Percentiles rank a stretch among this genome's conserved stretches.
These are phyloP conservation scores for Cygnus atratus DNA, from an alignment of 2,113 vertebrate genomes.

Conservation along the genomic window DNA sequence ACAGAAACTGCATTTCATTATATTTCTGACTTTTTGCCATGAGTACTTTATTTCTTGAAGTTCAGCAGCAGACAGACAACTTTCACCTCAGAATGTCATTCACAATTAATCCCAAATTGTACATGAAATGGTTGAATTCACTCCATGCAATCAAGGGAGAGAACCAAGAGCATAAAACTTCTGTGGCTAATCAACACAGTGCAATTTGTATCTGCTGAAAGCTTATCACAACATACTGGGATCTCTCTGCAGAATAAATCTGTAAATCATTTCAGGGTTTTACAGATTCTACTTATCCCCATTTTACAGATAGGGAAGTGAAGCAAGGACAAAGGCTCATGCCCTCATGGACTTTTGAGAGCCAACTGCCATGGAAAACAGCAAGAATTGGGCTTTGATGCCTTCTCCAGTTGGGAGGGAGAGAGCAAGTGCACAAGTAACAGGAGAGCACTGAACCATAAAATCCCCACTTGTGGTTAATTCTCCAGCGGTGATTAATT, in stretches of 20 bases:
- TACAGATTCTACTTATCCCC: not conserved
- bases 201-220: slow-evolving; percentile 23
- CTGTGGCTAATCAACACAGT: slow-evolving; percentile 4
- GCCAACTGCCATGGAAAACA: not conserved
- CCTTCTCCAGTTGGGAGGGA: not conserved
- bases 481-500: slow-evolving; percentile 10
- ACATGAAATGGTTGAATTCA: slow-evolving; percentile 33
- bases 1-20: not conserved
- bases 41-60: not conserved
- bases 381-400: not conserved
- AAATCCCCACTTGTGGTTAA: slow-evolving; percentile 9
- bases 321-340: not conserved
- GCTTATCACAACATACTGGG: not conserved
- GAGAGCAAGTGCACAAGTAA: not conserved
- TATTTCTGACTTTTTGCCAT: not conserved
- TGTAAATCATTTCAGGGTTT: not conserved
- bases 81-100: slow-evolving; percentile 21
- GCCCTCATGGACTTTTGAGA: not conserved
- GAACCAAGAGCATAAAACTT: not conserved
- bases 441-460: not conserved
- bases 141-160: slow-evolving; percentile 29
- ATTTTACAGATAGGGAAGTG: not conserved
- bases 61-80: not conserved
- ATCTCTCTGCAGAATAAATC: not conserved
- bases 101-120: slow-evolving; percentile 36